Evolutionary conservation across 2,113 vertebrate genomes (phyloP).

Genomic region (Ciconia stormi): DNA sequence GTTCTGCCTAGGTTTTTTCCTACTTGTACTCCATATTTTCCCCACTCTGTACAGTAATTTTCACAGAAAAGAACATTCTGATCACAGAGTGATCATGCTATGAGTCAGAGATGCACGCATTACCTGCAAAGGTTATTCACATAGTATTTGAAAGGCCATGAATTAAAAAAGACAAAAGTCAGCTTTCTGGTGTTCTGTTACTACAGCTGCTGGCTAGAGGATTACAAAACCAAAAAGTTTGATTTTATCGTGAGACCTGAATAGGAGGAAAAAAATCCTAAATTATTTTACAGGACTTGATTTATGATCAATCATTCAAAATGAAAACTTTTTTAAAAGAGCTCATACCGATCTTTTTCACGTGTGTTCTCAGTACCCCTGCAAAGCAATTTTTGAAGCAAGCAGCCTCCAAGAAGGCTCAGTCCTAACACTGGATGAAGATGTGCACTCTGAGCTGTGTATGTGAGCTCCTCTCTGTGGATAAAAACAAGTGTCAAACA

Average conservation of each 20-base stretch:
- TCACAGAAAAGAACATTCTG: not conserved
- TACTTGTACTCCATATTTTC: not conserved
- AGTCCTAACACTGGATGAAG: not conserved
- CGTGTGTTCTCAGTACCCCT: not conserved
- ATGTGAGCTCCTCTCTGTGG: not conserved
- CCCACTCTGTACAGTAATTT: not conserved
- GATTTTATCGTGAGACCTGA: not conserved
- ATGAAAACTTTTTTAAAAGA: not conserved
- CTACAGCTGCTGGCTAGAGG: not conserved
- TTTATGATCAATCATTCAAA: not conserved
- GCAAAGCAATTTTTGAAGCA: not conserved
- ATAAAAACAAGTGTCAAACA: not conserved
- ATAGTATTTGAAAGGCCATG: not conserved
- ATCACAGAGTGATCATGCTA: not conserved
- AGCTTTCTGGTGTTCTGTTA: not conserved
- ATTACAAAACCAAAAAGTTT: not conserved
- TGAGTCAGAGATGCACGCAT: not conserved
- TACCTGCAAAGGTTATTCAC: not conserved
- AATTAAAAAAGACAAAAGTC: not conserved
- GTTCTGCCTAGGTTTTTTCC: not conserved
- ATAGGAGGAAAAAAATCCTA: not conserved
- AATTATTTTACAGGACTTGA: not conserved
- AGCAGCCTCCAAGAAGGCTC: not conserved
- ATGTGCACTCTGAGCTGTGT: not conserved
- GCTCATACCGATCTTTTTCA: not conserved